Conservation (phyloP, 2,888 invertebrate species). For the Dorcus hopei region DNA sequence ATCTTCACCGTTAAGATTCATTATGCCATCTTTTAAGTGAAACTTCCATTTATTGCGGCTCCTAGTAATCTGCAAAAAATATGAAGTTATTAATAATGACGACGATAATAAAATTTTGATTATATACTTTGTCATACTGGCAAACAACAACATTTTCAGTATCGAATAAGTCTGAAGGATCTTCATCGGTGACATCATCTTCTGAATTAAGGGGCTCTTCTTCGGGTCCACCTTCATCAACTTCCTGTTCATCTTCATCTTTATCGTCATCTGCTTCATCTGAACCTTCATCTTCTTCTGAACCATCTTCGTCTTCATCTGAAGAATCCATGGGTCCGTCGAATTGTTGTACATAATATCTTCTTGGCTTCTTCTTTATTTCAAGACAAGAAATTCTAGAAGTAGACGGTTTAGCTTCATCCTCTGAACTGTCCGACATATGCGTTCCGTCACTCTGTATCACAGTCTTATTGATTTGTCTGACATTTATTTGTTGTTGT, state of each 20-base stretch:
- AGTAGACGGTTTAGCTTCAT: slow-evolving; percentile 47
- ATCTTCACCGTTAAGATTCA: slow-evolving; percentile 98
- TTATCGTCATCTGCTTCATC: slow-evolving; percentile 64
- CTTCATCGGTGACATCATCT: slow-evolving; percentile 97
- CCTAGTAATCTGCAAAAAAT: slow-evolving; percentile 77
- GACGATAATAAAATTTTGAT: slow-evolving; percentile 1
- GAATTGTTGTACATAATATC: slow-evolving; percentile 41
- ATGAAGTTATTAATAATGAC: slow-evolving; percentile 10
- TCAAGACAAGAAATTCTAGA: slow-evolving; percentile 28
- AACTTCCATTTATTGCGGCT: slow-evolving; percentile 99
- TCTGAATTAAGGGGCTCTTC: slow-evolving; percentile 94
- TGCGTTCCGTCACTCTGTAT: slow-evolving; percentile 33
- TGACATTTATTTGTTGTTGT: slow-evolving; percentile 21
- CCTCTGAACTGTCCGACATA: slow-evolving; percentile 33
- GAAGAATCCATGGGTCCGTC: slow-evolving; percentile 62
- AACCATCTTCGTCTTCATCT: slow-evolving; percentile 73
- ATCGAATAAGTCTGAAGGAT: slow-evolving; percentile 92
- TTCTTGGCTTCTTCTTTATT: slow-evolving; percentile 46
- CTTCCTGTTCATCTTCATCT: slow-evolving; percentile 51
- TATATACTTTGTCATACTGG: slow-evolving; percentile 92
- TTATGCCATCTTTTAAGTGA: slow-evolving; percentile 98
- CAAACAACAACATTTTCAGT: slow-evolving; percentile 99
- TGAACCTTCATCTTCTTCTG: slow-evolving; percentile 68
- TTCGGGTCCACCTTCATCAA: slow-evolving; percentile 47
- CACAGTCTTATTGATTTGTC: slow-evolving; percentile 29